Conservation (phyloP, 2,888 invertebrate species). For the Mythimna albipuncta region DNA sequence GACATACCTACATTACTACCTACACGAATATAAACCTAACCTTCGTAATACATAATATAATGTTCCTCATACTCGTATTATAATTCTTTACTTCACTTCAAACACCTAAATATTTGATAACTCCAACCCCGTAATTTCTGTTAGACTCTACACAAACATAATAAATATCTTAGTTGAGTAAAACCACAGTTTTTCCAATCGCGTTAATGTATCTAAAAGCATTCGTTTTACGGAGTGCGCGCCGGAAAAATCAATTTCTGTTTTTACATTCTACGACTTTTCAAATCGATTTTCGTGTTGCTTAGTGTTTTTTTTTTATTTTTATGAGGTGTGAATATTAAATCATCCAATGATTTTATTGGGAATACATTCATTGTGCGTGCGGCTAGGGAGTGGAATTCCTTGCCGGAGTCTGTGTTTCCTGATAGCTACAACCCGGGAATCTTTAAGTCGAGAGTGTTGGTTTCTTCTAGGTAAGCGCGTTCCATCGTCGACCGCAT, state of each 20-base stretch:
- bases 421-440: too few species aligned
- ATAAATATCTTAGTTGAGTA: slow-evolving; percentile 45
- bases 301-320: too few species aligned
- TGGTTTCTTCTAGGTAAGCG: too few species aligned
- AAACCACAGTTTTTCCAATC: slow-evolving; percentile 51
- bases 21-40: too few species aligned
- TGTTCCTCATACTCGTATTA: background rate
- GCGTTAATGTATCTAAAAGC: slow-evolving; percentile 72
- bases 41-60: background rate
- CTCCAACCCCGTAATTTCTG: slow-evolving; percentile 25
- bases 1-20: background rate
- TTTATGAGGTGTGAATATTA: too few species aligned
- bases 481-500: too few species aligned
- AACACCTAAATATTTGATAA: slow-evolving; percentile 38
- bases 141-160: slow-evolving; percentile 18
- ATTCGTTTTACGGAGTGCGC: slow-evolving; percentile 60
- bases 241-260: slow-evolving; percentile 60
- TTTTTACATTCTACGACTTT: slow-evolving; percentile 56
- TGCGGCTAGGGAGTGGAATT: too few species aligned
- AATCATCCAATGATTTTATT: too few species aligned
- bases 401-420: too few species aligned
- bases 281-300: background rate
- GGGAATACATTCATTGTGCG: too few species aligned
- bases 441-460: too few species aligned
- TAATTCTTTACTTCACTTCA: slow-evolving; percentile 21